Conservation (phyloP, 23 tunicate species). For the Clavelina lepadiformis region DNA sequence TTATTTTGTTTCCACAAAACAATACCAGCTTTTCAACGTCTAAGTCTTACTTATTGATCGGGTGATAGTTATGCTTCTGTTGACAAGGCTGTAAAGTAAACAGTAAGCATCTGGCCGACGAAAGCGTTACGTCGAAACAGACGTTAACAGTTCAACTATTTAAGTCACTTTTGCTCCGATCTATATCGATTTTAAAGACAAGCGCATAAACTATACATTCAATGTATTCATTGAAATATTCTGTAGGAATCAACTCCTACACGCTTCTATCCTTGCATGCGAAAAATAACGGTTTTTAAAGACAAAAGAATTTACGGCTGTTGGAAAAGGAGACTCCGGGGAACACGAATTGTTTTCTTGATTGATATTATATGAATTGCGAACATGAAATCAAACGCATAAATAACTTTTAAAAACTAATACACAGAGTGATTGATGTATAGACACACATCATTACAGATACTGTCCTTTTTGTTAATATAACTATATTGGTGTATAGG, state of each 20-base stretch:
- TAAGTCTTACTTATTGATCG: constrained; percentile 41
- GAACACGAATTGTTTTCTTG: no score
- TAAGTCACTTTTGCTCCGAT: constrained; percentile 15
- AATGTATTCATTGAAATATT: constrained; percentile 6
- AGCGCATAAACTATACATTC: constrained; percentile 24
- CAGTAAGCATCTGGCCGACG: constrained; percentile 20
- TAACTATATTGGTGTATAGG: no score
- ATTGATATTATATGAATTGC: no score
- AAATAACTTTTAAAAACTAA: not conserved
- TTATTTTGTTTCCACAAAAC: not conserved
- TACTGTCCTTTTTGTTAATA: no score
- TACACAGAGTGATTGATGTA: not conserved
- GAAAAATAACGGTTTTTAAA: no score
- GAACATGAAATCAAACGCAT: not conserved
- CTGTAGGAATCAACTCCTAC: no score
- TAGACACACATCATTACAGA: not conserved
- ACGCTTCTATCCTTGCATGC: no score
- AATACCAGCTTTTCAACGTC: not conserved
- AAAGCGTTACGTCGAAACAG: constrained; percentile 9
- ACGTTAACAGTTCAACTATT: constrained; percentile 41
- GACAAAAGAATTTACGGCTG: no score
- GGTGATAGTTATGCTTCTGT: constrained; percentile 8
- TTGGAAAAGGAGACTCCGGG: no score
- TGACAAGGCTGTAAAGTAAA: constrained; percentile 22
- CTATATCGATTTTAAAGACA: constrained; percentile 29